Percentiles rank a stretch among this genome's conserved stretches.
Conservation (phyloP, 2,113 vertebrate species). For the Otocyon megalotis region DNA sequence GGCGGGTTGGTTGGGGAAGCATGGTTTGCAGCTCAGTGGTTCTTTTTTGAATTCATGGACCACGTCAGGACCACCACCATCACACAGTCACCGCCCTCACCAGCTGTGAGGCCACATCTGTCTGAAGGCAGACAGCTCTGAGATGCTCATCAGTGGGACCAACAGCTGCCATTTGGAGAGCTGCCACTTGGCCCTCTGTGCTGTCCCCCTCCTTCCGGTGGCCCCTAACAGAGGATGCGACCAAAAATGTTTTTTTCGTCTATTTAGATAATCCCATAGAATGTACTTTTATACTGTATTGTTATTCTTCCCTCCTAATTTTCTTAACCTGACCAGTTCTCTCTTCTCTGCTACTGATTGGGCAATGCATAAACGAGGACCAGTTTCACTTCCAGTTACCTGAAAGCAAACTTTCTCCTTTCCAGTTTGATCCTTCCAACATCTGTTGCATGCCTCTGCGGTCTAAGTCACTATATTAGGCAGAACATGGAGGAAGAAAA, state of each 20-base stretch:
- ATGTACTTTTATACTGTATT: background rate
- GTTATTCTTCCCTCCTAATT: background rate
- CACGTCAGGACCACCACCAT: background rate
- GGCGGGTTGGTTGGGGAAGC: background rate
- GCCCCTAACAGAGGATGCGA: background rate
- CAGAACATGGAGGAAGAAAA: constrained; percentile 24
- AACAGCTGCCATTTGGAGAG: background rate
- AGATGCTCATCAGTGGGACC: background rate
- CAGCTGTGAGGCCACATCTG: constrained; percentile 49
- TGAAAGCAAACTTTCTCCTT: constrained; percentile 45
- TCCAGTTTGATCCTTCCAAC: background rate
- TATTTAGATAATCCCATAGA: background rate
- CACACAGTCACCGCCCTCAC: background rate
- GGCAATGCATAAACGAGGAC: background rate
- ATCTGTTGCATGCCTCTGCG: constrained; percentile 5
- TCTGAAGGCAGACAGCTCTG: background rate
- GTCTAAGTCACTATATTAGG: background rate
- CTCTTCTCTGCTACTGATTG: background rate
- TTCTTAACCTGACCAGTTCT: constrained; percentile 37
- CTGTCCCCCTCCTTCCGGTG: background rate
- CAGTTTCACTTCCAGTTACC: constrained; percentile 44
- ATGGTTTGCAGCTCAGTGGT: background rate
- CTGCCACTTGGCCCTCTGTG: background rate
- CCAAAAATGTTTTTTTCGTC: background rate
- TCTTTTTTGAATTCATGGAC: background rate